Percentiles rank a stretch among this genome's conserved stretches.
These are phyloP conservation scores for Decapterus maruadsi DNA, from an alignment of 2,797 vertebrate genomes.

Conservation along the genomic window DNA sequence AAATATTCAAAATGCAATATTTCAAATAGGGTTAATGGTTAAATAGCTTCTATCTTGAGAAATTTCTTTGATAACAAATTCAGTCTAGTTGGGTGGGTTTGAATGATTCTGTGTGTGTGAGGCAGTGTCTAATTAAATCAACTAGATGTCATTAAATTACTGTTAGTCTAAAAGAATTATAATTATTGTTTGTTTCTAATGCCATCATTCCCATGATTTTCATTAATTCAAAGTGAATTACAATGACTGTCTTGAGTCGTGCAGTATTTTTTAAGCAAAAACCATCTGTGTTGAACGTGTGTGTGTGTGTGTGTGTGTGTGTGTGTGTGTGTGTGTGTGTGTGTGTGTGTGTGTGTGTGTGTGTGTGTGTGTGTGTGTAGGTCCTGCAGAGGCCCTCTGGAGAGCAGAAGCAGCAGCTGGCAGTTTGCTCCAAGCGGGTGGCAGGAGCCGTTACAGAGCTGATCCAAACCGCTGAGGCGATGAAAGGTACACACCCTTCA, in stretches of 20 bases:
- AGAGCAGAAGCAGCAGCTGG: slow-evolving; percentile 92
- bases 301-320: slow-evolving; percentile 18
- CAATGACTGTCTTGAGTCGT: background rate
- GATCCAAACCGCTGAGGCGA: slow-evolving; percentile 94
- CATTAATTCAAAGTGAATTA: slow-evolving; percentile 27
- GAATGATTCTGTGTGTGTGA: background rate
- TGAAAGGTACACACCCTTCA: slow-evolving; percentile 89
- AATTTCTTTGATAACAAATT: background rate
- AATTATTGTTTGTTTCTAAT: background rate
- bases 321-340: slow-evolving; percentile 20
- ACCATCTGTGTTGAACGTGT: background rate
- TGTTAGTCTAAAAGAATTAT: background rate
- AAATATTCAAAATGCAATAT: background rate
- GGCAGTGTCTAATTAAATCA: background rate
- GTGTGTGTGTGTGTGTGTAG: slow-evolving; percentile 68
- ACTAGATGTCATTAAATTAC: background rate
- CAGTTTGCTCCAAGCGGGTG: slow-evolving; percentile 91
- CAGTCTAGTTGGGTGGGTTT: background rate
- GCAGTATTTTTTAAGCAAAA: background rate
- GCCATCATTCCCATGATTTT: background rate
- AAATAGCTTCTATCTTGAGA: background rate
- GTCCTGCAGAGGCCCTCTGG: slow-evolving; percentile 91
- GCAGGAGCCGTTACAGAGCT: slow-evolving; percentile 94
- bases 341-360: slow-evolving; percentile 4
- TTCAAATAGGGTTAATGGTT: background rate